A percentile compares a stretch with the other conserved stretches of the same genome.
These are phyloP conservation scores for Meles meles DNA, from an alignment of 2,113 vertebrate genomes.

Conservation along the genomic window DNA sequence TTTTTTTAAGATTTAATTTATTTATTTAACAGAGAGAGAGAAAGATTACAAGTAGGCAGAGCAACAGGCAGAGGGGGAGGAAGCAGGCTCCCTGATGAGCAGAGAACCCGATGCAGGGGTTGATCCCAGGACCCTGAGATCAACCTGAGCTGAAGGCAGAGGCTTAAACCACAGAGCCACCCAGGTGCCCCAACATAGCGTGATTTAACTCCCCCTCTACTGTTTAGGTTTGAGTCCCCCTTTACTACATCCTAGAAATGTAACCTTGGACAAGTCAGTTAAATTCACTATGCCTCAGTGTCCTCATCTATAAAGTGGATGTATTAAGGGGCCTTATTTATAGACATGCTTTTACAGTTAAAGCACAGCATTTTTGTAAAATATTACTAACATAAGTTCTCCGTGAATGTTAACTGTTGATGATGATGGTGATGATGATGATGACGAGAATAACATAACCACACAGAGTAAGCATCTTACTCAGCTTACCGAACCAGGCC, in stretches of 20 bases:
- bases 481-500: not conserved
- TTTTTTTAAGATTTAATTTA: too few relatives aligned
- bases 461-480: not conserved
- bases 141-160: too few relatives aligned
- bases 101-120: too few relatives aligned
- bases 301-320: not conserved
- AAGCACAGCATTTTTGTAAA: not conserved
- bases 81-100: too few relatives aligned
- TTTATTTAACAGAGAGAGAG: too few relatives aligned
- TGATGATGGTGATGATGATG: not conserved
- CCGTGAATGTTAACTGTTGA: not conserved
- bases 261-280: not conserved
- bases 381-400: not conserved
- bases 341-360: not conserved
- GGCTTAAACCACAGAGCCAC: too few relatives aligned
- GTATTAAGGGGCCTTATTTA: not conserved
- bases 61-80: too few relatives aligned
- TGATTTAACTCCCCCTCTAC: not conserved
- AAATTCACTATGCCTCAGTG: not conserved
- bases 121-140: too few relatives aligned
- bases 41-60: too few relatives aligned
- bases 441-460: not conserved
- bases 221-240: not conserved
- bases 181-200: too few relatives aligned
- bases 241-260: not conserved